These are phyloP conservation scores for Scaptomyza flava DNA, from an alignment of 2,888 invertebrate species.

Conservation along the genomic window DNA sequence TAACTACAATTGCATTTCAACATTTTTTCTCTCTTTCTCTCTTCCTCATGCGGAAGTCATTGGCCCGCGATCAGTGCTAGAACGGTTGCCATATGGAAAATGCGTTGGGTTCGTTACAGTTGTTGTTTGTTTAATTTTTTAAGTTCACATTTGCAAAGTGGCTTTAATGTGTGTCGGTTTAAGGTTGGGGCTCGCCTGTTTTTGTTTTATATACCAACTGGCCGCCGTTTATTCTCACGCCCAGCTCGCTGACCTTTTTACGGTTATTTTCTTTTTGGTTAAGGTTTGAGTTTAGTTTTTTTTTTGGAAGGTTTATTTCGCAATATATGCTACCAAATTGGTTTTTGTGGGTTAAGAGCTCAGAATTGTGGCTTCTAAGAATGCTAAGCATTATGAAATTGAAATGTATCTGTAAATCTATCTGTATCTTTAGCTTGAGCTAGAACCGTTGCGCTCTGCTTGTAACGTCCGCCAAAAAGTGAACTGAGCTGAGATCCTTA, in stretches of 20 bases:
- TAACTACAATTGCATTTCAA: constrained; percentile 22
- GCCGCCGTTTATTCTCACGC: constrained; percentile 61
- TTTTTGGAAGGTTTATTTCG: constrained; percentile 47
- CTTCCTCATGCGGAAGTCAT: constrained; percentile 36
- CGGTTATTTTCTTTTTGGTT: constrained; percentile 48
- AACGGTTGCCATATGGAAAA: constrained; percentile 15
- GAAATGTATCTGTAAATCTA: constrained; percentile 23
- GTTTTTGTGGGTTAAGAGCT: constrained; percentile 41
- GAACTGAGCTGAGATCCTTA: constrained; percentile 60
- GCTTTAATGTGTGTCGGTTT: constrained; percentile 50
- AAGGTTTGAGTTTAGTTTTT: constrained; percentile 12
- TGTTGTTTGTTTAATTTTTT: constrained; percentile 7
- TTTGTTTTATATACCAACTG: constrained; percentile 9
- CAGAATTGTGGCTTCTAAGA: constrained; percentile 26
- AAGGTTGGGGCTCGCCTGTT: constrained; percentile 19
- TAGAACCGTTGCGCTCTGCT: constrained; percentile 56
- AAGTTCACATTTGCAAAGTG: constrained; percentile 55
- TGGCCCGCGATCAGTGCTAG: constrained; percentile 27
- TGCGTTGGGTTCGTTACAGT: constrained; percentile 20
- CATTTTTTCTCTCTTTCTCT: background rate
- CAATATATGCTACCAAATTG: constrained; percentile 35
- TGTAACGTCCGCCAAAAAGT: constrained; percentile 53
- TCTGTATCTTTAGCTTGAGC: background rate
- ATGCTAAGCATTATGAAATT: constrained; percentile 30
- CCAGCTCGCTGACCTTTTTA: constrained; percentile 67